A percentile compares a stretch with the other conserved stretches of the same genome.
Evolutionary conservation across 2,797 vertebrate genomes (phyloP).

Genomic region (Babyrousa celebensis): DNA sequence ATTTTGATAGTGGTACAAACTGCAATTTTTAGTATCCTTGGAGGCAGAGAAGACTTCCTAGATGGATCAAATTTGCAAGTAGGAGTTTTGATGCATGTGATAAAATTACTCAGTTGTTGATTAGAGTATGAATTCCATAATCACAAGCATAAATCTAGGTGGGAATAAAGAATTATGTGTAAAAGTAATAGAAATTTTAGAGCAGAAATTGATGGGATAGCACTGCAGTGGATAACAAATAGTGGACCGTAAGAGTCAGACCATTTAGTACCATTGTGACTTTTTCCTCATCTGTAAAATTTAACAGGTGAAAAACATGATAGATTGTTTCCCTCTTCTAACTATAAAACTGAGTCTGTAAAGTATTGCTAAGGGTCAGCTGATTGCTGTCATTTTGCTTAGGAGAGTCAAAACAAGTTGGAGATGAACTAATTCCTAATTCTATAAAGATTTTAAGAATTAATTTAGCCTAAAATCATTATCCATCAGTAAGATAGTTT

Average conservation of each 20-base stretch:
- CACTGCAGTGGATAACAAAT: neutral
- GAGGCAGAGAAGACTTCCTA: neutral
- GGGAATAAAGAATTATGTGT: conserved; percentile 48
- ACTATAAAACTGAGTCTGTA: conserved; percentile 31
- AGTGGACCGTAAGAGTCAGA: neutral
- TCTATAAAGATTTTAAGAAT: conserved; percentile 61
- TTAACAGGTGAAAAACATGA: neutral
- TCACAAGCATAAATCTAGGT: conserved; percentile 8
- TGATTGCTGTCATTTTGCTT: conserved; percentile 6
- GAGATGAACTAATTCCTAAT: conserved; percentile 56
- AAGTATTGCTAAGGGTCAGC: neutral
- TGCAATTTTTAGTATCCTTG: conserved; percentile 38
- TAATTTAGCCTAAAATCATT: conserved; percentile 44
- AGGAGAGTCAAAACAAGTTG: conserved; percentile 60
- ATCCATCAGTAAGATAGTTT: conserved; percentile 44
- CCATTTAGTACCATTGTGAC: neutral
- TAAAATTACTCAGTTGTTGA: conserved; percentile 35
- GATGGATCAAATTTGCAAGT: neutral
- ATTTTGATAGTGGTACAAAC: neutral
- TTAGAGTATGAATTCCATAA: conserved; percentile 15
- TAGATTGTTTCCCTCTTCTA: neutral
- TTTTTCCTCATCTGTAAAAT: conserved; percentile 32
- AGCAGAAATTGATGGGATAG: neutral
- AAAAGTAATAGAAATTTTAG: conserved; percentile 12
- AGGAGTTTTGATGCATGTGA: neutral